Evolutionary conservation across 64 coral and sea anemone species (phyloP), one percentile per base, ranked within the genome.

Genomic region (Pocillopora verrucosa): DNA sequence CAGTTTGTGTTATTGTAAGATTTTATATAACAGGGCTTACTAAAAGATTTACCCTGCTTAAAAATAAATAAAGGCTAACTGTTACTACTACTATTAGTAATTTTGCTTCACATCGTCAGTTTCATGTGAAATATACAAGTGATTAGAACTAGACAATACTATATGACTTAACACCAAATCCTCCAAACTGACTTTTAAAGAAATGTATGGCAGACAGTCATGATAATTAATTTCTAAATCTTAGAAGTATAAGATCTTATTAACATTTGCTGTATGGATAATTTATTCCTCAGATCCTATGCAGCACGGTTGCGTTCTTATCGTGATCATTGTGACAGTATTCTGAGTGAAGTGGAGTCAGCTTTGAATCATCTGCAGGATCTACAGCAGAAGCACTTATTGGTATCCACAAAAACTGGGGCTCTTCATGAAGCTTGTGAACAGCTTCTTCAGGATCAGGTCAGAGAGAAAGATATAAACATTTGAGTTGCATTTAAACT

Each of bases 331-430:
- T 99, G 97, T 89, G 97, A 99, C 35, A 88, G 79, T 34, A 95
- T 99, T 73, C 84, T 99, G 2, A 89, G 86, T 34, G 93, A 99
- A 76, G 91, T 99, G 13, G 84, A 90, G 34, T 86, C 82, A 51
- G 97, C 97, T 15, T 35, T 99, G 51, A 58, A 58, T 14, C 76
- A 99, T 56, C 89, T 99, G 10, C 85, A 91, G 72, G 97, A 99
- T 67, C 89, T 99, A 68, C 91, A 99, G 45, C 91, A 91, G 38
- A 88, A 99, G 37, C 97, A 99, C 80, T 41, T 99, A 61, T 80
- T 99, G 83, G 97, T 99, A 19, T 99, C 97, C 5, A 99, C 97
- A 73, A 99, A 99, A 79, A 99, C 97, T 70, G 97, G 97, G 45
- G 97, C 94, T 6, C 75, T 99, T 6, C 97, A 99, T 59, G 97